phyloP scores from a whole-genome alignment of 2,888 invertebrate species.

The Lithophane semibrunnea region DNA sequence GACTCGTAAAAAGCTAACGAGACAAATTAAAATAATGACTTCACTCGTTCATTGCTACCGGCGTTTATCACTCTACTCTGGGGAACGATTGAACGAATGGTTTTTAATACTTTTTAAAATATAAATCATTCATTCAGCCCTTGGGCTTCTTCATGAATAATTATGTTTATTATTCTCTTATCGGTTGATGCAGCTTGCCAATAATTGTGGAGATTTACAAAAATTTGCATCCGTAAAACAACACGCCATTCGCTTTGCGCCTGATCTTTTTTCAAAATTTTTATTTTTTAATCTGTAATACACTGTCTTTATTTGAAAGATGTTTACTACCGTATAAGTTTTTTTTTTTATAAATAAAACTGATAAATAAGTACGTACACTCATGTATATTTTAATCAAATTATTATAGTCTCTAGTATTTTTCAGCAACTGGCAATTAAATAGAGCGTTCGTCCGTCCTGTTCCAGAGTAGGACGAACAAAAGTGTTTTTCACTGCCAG shows the following conservation, averaged over 20 bases:
- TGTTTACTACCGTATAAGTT: not conserved
- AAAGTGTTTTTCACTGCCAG: not conserved
- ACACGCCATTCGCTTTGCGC: slow-evolving; percentile 70
- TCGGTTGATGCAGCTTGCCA: slow-evolving; percentile 78
- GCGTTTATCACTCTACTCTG: slow-evolving; percentile 56
- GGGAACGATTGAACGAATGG: slow-evolving; percentile 45
- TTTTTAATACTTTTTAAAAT: slow-evolving; percentile 46
- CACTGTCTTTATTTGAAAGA: not conserved
- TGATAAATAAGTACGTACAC: too few species aligned
- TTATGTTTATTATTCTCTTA: slow-evolving; percentile 73
- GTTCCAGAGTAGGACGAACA: not conserved
- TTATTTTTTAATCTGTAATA: not conserved
- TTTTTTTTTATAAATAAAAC: too few species aligned
- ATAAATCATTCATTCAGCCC: slow-evolving; percentile 67
- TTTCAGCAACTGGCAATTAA: not conserved
- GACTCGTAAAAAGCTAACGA: slow-evolving; percentile 39
- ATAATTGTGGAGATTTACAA: slow-evolving; percentile 80
- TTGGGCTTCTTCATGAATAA: slow-evolving; percentile 72
- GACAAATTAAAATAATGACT: slow-evolving; percentile 63
- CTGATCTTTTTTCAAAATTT: slow-evolving; percentile 27
- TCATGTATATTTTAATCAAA: too few species aligned
- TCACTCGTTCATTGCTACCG: slow-evolving; percentile 62
- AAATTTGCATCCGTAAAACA: slow-evolving; percentile 79
- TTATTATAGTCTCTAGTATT: too few species aligned
- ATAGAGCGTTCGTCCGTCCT: not conserved